A percentile compares a stretch with the other conserved stretches of the same genome.
Conservation (phyloP, 2,888 invertebrate genomes). For the Agonum fuliginosum region DNA sequence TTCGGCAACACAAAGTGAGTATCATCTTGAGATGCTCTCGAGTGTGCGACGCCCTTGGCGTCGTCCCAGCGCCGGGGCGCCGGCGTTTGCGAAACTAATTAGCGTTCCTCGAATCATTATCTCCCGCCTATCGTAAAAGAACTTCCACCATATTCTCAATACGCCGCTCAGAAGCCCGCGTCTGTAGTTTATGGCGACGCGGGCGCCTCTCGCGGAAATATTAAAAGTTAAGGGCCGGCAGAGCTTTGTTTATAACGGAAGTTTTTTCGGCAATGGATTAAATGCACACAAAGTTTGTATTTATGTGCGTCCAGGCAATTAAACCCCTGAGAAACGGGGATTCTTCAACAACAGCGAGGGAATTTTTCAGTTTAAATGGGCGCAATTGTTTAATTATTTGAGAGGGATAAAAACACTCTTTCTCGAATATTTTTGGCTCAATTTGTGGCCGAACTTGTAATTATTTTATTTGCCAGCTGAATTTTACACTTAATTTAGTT, state of each 20-base stretch:
- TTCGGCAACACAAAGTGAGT: neutral
- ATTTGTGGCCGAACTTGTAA: too few relatives aligned
- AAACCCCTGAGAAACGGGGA: neutral
- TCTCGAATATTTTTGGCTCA: too few relatives aligned
- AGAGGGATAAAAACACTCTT: too few relatives aligned
- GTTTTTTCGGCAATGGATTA: conserved; percentile 25
- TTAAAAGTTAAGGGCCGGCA: conserved; percentile 34
- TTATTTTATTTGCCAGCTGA: too few relatives aligned
- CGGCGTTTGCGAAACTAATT: conserved; percentile 24
- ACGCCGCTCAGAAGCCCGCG: neutral
- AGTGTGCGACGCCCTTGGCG: neutral
- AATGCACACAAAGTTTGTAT: conserved; percentile 30
- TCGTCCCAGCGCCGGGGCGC: neutral
- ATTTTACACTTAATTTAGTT: too few relatives aligned
- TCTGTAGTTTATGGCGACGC: conserved; percentile 27
- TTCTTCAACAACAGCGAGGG: neutral
- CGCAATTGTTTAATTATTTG: neutral
- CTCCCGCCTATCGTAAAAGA: conserved; percentile 31
- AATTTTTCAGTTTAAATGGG: neutral
- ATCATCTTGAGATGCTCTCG: neutral
- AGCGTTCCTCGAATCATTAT: conserved; percentile 34
- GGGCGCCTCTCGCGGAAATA: conserved; percentile 4
- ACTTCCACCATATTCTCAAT: conserved; percentile 20
- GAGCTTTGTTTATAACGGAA: conserved; percentile 17
- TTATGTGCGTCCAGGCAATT: conserved; percentile 18